Base-by-base conservation (phyloP, 2,113 vertebrate genomes). In the Panthera tigris region DNA sequence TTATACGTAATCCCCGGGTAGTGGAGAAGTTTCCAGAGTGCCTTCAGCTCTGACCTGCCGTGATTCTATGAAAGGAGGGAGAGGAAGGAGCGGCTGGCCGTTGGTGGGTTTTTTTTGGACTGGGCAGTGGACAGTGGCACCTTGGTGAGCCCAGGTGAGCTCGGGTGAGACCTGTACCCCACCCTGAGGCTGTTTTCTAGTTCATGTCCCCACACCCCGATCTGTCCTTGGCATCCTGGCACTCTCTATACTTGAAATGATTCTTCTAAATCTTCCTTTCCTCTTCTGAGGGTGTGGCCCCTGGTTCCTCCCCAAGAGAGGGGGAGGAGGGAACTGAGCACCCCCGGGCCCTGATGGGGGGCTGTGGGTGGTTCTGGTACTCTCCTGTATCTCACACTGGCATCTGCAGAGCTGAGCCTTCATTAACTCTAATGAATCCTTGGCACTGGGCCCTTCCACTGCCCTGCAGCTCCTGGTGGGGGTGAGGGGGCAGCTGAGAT, bases 371-470 rank as follows among this genome's bases (percentile, higher is more conserved):
- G n/a, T 55, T 68, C 66, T 52, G 61, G 48, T 31, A 16, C 96
- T 50, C 39, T 48, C 48, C 7, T 2, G 16, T 97, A 71, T 97
- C 94, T 91, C 29, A 12, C 4, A 1, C 79, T 68, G 88, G 85
- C 71, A 96, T 97, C 96, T 83, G 39, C 52, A 52, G 76, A 88
- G 61, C 92, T 63, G 84, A 91, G 48, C 93, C 68, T 68, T 97
- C 95, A 91, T 97, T 96, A 94, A 85, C 90, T 66, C 45, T 96
- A 91, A 96, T 95, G 94, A 97, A 66, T 83, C 90, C 88, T 94
- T 97, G 93, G 94, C 92, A 52, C 41, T 4, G 39, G 93, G 83
- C 63, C 27, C 15, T 69, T 27, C 80, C 69, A 27, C 73, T 5
- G 23, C 69, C 91, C 76, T 50, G 55, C 39, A 82, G 94, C 88